phyloP scores from a whole-genome alignment of 2,888 invertebrate genomes.

The Tiliacea aurago region DNA sequence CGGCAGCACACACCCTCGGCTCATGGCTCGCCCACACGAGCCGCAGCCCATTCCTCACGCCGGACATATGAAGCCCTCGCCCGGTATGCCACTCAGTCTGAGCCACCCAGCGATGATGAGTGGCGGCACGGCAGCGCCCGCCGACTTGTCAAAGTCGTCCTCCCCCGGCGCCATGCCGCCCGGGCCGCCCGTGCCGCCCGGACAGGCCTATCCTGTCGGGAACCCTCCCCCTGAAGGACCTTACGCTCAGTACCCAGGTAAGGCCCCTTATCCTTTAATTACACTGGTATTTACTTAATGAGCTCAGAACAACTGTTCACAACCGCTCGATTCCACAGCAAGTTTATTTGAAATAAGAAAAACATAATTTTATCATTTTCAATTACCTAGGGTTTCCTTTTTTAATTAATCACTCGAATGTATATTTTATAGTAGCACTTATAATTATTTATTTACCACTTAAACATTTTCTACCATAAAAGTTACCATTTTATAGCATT shows the following conservation, averaged over 20 bases:
- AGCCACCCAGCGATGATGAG: constrained; percentile 76
- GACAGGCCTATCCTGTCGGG: constrained; percentile 74
- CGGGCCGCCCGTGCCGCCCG: constrained; percentile 56
- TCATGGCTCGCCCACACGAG: constrained; percentile 46
- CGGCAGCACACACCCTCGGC: constrained; percentile 40
- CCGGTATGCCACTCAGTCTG: constrained; percentile 71
- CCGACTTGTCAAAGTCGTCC: constrained; percentile 67
- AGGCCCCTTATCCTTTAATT: constrained; percentile 6
- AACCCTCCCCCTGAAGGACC: constrained; percentile 80
- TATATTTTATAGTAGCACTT: neutral
- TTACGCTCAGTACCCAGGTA: constrained; percentile 87
- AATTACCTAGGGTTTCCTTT: neutral
- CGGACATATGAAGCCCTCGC: constrained; percentile 55
- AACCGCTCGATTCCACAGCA: neutral
- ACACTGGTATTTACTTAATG: neutral
- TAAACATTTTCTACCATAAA: too few species aligned
- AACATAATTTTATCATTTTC: neutral
- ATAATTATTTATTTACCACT: neutral
- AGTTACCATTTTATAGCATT: neutral
- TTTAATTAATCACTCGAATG: neutral
- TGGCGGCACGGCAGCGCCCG: constrained; percentile 70
- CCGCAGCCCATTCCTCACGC: constrained; percentile 56
- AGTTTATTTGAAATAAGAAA: constrained; percentile 2
- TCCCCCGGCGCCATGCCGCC: constrained; percentile 68
- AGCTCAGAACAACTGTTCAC: neutral